Evolutionary conservation across 2,113 vertebrate species (phyloP).

Genomic region (Lota lota): DNA sequence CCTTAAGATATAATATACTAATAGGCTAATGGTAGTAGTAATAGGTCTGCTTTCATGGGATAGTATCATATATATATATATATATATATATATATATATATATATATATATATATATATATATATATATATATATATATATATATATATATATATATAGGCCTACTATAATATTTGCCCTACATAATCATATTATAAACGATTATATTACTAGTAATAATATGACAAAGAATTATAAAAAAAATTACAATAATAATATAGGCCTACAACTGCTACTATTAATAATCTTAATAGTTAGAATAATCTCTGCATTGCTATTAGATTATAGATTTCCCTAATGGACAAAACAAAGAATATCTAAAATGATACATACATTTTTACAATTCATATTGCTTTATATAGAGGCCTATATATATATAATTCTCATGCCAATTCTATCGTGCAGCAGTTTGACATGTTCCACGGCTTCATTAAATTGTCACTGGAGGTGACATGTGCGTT

Average conservation of each 20-base stretch:
- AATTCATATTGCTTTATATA: neutral
- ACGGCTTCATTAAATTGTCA: constrained; percentile 68
- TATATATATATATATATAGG: no score
- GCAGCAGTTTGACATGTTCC: constrained; percentile 28
- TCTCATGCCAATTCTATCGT: neutral
- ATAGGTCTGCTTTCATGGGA: neutral
- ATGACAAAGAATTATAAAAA: neutral
- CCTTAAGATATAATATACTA: neutral
- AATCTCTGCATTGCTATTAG: neutral
- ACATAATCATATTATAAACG: neutral
- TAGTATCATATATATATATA: neutral
- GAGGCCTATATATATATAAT: neutral
- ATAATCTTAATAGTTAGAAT: neutral
- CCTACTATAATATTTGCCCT: no score
- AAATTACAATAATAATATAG: neutral
- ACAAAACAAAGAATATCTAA: no score
- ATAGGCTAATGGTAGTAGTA: neutral
- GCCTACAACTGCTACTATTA: neutral
- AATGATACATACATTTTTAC: neutral
- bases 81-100: no score
- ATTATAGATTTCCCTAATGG: no score
- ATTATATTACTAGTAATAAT: neutral
- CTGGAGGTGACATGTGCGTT: constrained; percentile 65
- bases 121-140: no score
- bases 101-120: no score